Evolutionary conservation across 2,797 vertebrate species (phyloP).

Genomic region (Clarias fuscus): DNA sequence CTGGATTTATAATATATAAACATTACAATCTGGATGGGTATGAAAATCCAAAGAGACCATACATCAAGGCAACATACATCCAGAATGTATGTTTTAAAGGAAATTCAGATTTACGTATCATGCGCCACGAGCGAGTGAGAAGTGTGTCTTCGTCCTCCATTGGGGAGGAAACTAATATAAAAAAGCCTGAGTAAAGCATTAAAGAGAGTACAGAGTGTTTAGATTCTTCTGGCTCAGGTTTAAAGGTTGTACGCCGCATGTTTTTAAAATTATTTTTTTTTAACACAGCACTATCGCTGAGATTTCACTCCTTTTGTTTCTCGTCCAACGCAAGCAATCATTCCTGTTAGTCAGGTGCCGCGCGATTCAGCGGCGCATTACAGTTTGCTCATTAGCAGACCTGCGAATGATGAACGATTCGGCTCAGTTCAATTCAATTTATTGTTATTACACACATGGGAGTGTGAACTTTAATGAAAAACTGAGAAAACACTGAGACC

Average conservation of each 20-base stretch:
- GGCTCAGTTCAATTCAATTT: constrained; percentile 14
- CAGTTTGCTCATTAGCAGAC: constrained; percentile 67
- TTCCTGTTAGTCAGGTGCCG: constrained; percentile 66
- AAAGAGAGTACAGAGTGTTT: neutral
- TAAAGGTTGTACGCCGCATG: neutral
- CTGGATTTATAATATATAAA: neutral
- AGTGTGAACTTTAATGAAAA: constrained; percentile 5
- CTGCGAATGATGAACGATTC: constrained; percentile 55
- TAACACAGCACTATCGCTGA: neutral
- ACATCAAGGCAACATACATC: no score
- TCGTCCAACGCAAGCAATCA: constrained; percentile 62
- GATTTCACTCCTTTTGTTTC: constrained; percentile 43
- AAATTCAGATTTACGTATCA: neutral
- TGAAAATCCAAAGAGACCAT: neutral
- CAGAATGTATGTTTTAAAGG: neutral
- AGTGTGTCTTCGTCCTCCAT: neutral
- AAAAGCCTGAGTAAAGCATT: constrained; percentile 27
- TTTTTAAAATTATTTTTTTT: constrained; percentile 21
- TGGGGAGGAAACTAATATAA: constrained; percentile 29
- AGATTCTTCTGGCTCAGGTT: constrained; percentile 11
- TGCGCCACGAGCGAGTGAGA: neutral
- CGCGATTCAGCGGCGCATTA: constrained; percentile 64
- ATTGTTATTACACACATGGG: constrained; percentile 11
- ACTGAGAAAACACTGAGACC: neutral
- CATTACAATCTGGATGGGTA: neutral